Conservation (phyloP, 2,888 invertebrate species). For the Thysanoteuthis rhombus region DNA sequence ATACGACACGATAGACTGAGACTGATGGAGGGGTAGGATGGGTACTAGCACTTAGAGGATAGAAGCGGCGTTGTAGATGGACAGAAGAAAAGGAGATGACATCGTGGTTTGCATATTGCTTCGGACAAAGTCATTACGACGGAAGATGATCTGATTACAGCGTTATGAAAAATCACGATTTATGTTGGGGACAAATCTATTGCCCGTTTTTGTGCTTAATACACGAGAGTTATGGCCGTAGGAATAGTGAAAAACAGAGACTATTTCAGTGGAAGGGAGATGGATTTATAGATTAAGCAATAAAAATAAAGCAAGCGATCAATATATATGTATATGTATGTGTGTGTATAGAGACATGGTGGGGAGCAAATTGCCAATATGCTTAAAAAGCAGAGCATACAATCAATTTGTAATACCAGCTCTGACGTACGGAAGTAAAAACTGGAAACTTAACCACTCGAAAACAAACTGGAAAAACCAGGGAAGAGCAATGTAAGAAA, state of each 20-base stretch:
- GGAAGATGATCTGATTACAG: background rate
- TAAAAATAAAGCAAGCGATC: background rate
- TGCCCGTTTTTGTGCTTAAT: background rate
- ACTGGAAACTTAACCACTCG: no score
- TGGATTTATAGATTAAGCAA: background rate
- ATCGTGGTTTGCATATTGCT: background rate
- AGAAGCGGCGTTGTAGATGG: background rate
- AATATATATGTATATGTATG: background rate
- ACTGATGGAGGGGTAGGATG: background rate
- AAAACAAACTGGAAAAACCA: no score
- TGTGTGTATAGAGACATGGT: background rate
- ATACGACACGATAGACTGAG: background rate
- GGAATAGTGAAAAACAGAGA: background rate
- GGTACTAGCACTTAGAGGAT: no score
- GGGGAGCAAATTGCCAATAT: background rate
- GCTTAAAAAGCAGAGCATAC: no score
- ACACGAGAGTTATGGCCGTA: background rate
- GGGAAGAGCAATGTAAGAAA: no score
- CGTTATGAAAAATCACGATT: background rate
- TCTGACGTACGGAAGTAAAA: no score
- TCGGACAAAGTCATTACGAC: background rate
- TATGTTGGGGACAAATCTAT: background rate
- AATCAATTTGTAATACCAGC: no score
- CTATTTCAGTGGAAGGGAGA: background rate
- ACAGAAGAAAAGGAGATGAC: background rate